phyloP scores from a whole-genome alignment of 2,797 vertebrate genomes.

The Tenualosa thibaudeaui region DNA sequence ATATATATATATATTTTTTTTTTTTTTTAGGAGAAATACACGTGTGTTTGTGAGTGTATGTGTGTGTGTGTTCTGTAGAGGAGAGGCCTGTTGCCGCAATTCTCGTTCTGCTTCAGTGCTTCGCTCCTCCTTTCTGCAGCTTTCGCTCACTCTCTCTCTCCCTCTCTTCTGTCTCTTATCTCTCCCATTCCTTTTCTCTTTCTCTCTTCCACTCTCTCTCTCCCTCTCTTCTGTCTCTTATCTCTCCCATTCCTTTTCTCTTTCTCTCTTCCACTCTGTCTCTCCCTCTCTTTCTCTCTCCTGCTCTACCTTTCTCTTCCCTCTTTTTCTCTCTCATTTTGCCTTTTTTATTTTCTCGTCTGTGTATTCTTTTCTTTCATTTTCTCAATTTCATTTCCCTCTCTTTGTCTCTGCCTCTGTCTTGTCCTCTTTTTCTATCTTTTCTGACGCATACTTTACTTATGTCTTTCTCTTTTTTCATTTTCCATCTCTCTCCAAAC shows the following conservation, averaged over 20 bases:
- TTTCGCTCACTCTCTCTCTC: slow-evolving; percentile 25
- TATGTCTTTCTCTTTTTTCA: background rate
- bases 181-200: slow-evolving; percentile 28
- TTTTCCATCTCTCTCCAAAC: background rate
- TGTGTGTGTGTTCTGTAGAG: slow-evolving; percentile 35
- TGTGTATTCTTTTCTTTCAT: background rate
- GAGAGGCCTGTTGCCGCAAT: slow-evolving; percentile 56
- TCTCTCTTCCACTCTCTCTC: slow-evolving; percentile 2
- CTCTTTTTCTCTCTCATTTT: background rate
- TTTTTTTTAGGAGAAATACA: background rate
- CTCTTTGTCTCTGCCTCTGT: background rate
- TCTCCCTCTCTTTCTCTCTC: background rate
- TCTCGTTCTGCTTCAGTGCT: slow-evolving; percentile 53
- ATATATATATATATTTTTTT: background rate
- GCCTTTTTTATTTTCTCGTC: background rate
- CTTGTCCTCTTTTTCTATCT: background rate
- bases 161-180: background rate
- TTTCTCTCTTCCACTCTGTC: background rate
- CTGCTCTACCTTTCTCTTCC: background rate
- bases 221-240: slow-evolving; percentile 10
- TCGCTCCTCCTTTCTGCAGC: slow-evolving; percentile 62
- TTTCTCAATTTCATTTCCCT: background rate
- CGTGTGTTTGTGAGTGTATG: background rate
- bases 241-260: background rate
- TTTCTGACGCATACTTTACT: background rate